These are phyloP conservation scores for Drosophila ezoana DNA, from an alignment of 2,888 invertebrate genomes.

Conservation along the genomic window DNA sequence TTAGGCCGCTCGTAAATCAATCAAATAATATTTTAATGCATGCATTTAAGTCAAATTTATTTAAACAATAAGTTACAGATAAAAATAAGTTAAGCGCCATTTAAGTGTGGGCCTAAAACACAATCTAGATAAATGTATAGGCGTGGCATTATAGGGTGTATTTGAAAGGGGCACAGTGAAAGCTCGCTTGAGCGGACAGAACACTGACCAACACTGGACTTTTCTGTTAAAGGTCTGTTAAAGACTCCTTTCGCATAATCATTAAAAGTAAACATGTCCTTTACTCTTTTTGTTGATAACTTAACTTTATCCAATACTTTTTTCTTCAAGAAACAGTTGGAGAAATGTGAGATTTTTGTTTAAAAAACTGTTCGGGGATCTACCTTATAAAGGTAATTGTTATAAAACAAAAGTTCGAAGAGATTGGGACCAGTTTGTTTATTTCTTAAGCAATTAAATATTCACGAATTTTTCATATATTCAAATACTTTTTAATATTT, in stretches of 20 bases:
- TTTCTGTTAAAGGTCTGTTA: neutral
- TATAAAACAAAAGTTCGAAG: too few species aligned
- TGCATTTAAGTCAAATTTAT: slow-evolving; percentile 33
- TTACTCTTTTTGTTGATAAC: too few species aligned
- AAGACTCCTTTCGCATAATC: neutral
- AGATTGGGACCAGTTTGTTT: too few species aligned
- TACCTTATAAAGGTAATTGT: too few species aligned
- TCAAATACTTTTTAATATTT: too few species aligned
- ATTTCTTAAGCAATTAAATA: too few species aligned
- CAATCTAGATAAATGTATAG: slow-evolving; percentile 40
- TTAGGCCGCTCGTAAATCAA: slow-evolving; percentile 49
- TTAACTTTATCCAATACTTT: too few species aligned
- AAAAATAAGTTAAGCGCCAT: neutral
- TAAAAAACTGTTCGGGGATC: too few species aligned
- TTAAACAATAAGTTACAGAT: slow-evolving; percentile 2
- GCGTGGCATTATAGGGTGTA: slow-evolving; percentile 11
- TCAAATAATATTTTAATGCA: slow-evolving; percentile 65
- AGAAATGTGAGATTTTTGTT: too few species aligned
- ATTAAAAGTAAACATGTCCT: neutral
- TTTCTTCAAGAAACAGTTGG: too few species aligned
- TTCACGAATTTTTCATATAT: too few species aligned
- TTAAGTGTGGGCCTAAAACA: slow-evolving; percentile 22
- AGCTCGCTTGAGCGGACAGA: neutral
- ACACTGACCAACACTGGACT: too few species aligned
- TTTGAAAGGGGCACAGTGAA: neutral